Evolutionary conservation across 2,113 vertebrate genomes (phyloP), one percentile per base, ranked within the genome.

Genomic region (Prionailurus viverrinus): DNA sequence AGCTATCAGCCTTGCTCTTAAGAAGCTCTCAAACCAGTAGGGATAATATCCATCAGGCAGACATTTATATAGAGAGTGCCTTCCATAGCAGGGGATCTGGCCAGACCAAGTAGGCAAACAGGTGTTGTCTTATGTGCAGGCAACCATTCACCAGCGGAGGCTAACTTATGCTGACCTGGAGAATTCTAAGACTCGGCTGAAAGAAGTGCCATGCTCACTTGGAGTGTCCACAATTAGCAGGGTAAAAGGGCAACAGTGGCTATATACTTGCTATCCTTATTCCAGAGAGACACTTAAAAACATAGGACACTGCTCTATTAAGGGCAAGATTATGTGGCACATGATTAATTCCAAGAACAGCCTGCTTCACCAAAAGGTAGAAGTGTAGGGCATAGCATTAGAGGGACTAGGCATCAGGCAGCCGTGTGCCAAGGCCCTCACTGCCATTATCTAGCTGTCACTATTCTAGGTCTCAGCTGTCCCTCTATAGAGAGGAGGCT

Each of bases 331-430:
- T 31, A 76, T 10, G 13, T 41, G 2, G 82, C 66, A 33, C 6
- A 9, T 19, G n/a, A 55, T 93, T 68, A 55, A 58, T 48, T 79
- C n/a, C 73, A 63, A 93, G 78, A 87, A 68, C 5, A 48, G n/a
- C n/a, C n/a, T 33, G 80, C 4, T 36, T 95, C 68, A 71, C 45
- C 48, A 11, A 69, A 80, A 73, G 73, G 74, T 0, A 25, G 15
- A 68, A 0, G 0, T 23, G 65, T 11, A 58, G 0, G 6, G 53
- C 16, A 61, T 1, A 48, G n/a, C 15, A 51, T 66, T 10, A 36
- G 68, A 68, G 36, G 25, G 23, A 41, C 7, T 1, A 9, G 51
- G 31, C 33, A 29, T 3, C 18, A 23, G 36, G 45, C 33, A 84
- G 31, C 39, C 39, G 25, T 36, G n/a, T 41, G 21, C 36, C 65